Conservation (phyloP, 2,888 invertebrate genomes). For the Empis stercorea region DNA sequence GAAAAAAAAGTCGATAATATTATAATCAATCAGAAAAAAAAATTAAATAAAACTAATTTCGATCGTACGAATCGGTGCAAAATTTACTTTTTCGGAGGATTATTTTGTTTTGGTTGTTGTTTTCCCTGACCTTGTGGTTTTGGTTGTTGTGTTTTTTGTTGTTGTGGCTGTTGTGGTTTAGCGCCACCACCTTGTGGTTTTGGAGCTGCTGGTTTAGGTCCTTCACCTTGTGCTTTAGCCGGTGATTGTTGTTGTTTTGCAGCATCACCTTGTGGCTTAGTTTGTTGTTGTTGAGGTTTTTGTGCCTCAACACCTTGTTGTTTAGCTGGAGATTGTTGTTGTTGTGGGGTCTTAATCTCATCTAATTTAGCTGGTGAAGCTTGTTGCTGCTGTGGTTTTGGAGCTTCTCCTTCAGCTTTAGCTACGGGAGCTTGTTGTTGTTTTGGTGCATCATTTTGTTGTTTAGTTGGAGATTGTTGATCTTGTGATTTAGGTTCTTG, state of each 20-base stretch:
- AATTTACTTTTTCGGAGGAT: neutral
- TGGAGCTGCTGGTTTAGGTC: neutral
- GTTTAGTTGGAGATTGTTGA: neutral
- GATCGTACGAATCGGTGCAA: no score
- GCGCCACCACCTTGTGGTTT: neutral
- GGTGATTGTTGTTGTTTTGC: neutral
- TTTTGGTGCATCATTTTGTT: neutral
- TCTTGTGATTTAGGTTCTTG: neutral
- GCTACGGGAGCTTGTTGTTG: slow-evolving; percentile 7
- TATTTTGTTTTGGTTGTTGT: neutral
- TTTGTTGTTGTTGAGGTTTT: neutral
- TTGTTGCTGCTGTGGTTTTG: neutral
- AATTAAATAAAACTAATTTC: no score
- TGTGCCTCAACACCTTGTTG: neutral
- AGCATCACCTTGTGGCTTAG: neutral
- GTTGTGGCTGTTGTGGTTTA: neutral
- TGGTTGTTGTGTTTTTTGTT: neutral
- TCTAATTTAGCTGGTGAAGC: neutral
- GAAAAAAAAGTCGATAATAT: no score
- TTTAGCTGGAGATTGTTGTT: slow-evolving; percentile 3
- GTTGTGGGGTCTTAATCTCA: neutral
- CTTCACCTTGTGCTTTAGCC: neutral
- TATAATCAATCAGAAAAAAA: no score
- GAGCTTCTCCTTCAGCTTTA: neutral
- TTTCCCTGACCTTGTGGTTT: neutral